Base-by-base conservation (phyloP, 2,888 invertebrate genomes). In the Idaea straminata region DNA sequence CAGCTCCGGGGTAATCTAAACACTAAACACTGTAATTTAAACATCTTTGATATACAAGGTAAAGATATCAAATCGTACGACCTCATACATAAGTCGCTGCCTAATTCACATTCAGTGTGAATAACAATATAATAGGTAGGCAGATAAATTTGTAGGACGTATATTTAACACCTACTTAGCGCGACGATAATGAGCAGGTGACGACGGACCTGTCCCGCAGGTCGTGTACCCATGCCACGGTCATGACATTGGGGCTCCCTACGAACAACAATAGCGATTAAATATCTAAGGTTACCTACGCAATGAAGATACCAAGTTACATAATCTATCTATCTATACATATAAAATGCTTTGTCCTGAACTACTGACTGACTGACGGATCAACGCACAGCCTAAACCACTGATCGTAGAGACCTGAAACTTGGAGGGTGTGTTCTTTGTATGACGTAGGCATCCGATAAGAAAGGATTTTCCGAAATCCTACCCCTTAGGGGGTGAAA, bases 241-340 rank as follows among this genome's bases (percentile, higher is more conserved):
- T 88, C 89, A 71, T 87, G 91, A 91, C 90, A 88, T 90, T 91
- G 91, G 83, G 74, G 77, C 71, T 67, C 75, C 80, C 78, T 80
- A 75, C 73, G 71, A 75, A 80, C 76, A 75, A 81, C 82, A 82
- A 81, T 82, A 78, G 78, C 74, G 77, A 77, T 82, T 81, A 82
- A 81, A 81, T 79, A 71, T 25, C 76, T 72, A 75, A 74, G 73
- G 74, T 67, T 69, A 65, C 47, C 85, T 80, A 80, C 79, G 83
- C 76, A 83, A 86, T 72, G 69, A 71, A 73, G 76, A 69, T 72
- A 69, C 72, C 25, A 25, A 25, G 67, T 87, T 87, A 86, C 81
- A 84, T 89, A 87, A 88, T 62, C n/a, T n/a, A n/a, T n/a, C n/a
- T n/a, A n/a, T n/a, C n/a, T n/a, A n/a, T n/a, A n/a, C n/a, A n/a